A percentile compares a stretch with the other conserved stretches of the same genome.
Evolutionary conservation across 2,113 vertebrate species (phyloP).

Genomic region (Amphiprion ocellaris): DNA sequence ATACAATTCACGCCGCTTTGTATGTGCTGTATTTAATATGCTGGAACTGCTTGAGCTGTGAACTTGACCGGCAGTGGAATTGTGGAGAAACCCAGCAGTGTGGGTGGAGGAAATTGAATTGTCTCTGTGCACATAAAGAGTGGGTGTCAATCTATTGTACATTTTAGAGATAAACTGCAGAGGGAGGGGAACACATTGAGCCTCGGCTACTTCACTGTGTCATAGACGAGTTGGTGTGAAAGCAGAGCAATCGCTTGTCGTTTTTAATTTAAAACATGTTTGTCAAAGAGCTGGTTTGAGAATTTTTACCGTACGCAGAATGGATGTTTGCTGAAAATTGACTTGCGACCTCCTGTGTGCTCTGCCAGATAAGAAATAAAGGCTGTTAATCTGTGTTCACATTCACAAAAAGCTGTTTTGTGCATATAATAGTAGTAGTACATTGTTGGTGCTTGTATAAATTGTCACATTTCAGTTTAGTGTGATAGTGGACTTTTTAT

Average conservation of each 20-base stretch:
- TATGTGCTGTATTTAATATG: slow-evolving; percentile 46
- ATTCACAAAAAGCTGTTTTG: no score
- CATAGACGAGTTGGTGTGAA: slow-evolving; percentile 62
- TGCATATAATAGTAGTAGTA: no score
- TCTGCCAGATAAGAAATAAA: slow-evolving; percentile 6
- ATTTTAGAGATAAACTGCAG: slow-evolving; percentile 75
- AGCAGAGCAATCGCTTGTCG: slow-evolving; percentile 52
- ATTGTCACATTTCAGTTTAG: neutral
- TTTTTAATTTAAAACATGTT: slow-evolving; percentile 58
- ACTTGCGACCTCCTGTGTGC: slow-evolving; percentile 15
- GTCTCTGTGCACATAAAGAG: slow-evolving; percentile 74
- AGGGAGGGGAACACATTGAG: slow-evolving; percentile 57
- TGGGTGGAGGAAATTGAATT: slow-evolving; percentile 78
- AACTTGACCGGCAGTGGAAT: slow-evolving; percentile 73
- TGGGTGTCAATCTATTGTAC: slow-evolving; percentile 80
- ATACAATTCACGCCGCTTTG: slow-evolving; percentile 37
- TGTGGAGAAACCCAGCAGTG: slow-evolving; percentile 60
- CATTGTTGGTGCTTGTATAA: no score
- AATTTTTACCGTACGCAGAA: neutral
- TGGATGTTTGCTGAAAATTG: slow-evolving; percentile 1
- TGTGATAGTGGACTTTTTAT: neutral
- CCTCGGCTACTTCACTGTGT: slow-evolving; percentile 57
- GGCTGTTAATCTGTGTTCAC: neutral
- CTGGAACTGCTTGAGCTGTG: slow-evolving; percentile 62
- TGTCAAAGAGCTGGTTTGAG: slow-evolving; percentile 35